phyloP scores from a whole-genome alignment of 2,797 vertebrate species.

The Melanotaenia maccullochi region DNA sequence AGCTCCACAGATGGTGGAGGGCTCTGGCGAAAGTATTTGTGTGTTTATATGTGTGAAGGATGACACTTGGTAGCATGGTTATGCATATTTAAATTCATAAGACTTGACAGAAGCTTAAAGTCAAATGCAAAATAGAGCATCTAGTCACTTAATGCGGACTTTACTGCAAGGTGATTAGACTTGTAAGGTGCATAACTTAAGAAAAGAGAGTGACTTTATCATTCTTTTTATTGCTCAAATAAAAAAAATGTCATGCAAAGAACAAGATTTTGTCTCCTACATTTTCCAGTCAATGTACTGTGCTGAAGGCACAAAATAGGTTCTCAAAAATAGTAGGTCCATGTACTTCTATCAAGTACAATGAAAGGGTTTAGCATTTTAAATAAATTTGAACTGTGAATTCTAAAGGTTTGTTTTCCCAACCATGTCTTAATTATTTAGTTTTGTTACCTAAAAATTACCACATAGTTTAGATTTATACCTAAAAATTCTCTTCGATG shows the following conservation, averaged over 20 bases:
- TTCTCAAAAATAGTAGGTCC: background rate
- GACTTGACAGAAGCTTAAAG: conserved; percentile 64
- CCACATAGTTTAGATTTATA: background rate
- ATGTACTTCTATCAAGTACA: background rate
- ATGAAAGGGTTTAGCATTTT: too few species aligned
- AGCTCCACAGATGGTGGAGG: conserved; percentile 73
- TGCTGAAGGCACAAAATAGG: background rate
- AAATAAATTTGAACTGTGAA: too few species aligned
- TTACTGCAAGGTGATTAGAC: conserved; percentile 57
- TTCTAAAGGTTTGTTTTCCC: too few species aligned
- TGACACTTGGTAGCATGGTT: conserved; percentile 67
- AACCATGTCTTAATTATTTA: background rate
- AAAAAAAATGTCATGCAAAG: background rate
- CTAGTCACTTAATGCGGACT: conserved; percentile 46
- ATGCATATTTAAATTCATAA: conserved; percentile 61
- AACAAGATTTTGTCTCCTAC: background rate
- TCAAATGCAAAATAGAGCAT: conserved; percentile 69
- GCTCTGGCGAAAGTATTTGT: conserved; percentile 61
- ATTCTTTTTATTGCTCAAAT: background rate
- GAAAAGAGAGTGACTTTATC: background rate
- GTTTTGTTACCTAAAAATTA: background rate
- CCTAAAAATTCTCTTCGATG: background rate
- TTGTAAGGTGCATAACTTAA: conserved; percentile 12
- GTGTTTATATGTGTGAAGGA: conserved; percentile 56
- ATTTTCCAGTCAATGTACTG: background rate